Base-by-base conservation (phyloP, 2,888 invertebrate species). In the Archips xylosteana region DNA sequence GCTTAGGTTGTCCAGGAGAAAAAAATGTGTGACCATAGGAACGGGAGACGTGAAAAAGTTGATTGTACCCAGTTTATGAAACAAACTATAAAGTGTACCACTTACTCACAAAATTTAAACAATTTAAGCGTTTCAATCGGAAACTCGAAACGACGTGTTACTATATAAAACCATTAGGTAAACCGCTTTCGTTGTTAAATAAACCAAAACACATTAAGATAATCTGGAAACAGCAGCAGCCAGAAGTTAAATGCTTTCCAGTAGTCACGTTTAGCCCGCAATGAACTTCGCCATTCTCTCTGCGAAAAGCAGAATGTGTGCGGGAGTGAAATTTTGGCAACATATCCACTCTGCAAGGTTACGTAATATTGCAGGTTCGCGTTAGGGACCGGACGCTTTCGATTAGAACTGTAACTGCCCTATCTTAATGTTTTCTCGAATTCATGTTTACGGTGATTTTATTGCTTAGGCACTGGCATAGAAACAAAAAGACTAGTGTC, bases 351-450 rank as follows among this genome's bases (percentile, higher is more conserved):
- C 89, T 86, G 91, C 92, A 86, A 90, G 87, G 85, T 93, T 92
- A 89, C 86, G 85, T 89, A 92, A 93, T 86, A 87, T 80, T 93
- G 93, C 93, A 92, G 92, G 89, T 91, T 88, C 82, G 80, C 81
- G 78, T 79, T 78, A 81, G 74, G 63, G 70, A 74, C 82, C 82
- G 79, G 78, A 78, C 67, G 59, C 65, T 70, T 69, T 59, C 63
- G 32, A 64, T 59, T 59, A 51, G 64, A 51, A 68, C 9, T n/a
- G 63, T 64, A 42, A 69, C 42, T 42, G 59, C 49, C 63, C 42
- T 59, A 36, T 60, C 73, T 47, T 49, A 60, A 66, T 59, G 36
- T 60, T 57, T 32, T n/a, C 3, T 36, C 15, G n/a, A 64, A 39
- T n/a, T 59, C 49, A 63, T 34, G 57, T 57, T 63, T 36, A 45